These are phyloP conservation scores for Trichosurus vulpecula DNA, from an alignment of 2,797 vertebrate genomes.

Conservation along the genomic window DNA sequence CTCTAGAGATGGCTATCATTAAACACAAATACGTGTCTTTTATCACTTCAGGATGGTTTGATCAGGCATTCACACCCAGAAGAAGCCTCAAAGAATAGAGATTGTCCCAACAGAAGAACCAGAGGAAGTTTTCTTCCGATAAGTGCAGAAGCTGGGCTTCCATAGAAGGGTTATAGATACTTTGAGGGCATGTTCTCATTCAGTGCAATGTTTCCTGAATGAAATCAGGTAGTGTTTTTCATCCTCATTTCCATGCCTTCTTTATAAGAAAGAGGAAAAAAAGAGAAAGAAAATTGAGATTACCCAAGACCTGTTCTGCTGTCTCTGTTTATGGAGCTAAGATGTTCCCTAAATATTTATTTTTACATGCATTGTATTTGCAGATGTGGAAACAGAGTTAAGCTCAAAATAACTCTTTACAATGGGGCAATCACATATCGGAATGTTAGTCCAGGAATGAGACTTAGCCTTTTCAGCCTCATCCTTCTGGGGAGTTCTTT, in stretches of 20 bases:
- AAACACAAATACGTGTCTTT: not conserved
- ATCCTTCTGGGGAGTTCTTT: not conserved
- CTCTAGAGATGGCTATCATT: not conserved
- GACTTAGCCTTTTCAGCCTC: not conserved
- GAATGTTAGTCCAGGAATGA: conserved; percentile 11
- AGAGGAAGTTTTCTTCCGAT: not conserved
- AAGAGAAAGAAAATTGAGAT: conserved; percentile 40
- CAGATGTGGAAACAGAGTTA: conserved; percentile 38
- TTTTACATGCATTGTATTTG: conserved; percentile 19
- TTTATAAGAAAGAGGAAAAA: conserved; percentile 54
- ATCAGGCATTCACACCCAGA: conserved; percentile 4
- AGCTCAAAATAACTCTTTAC: conserved; percentile 49
- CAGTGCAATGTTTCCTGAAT: conserved; percentile 23
- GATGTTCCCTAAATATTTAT: conserved; percentile 56
- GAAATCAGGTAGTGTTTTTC: not conserved
- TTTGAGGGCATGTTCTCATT: conserved; percentile 48
- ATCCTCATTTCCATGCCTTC: conserved; percentile 20
- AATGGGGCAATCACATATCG: not conserved
- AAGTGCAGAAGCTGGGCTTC: conserved; percentile 33
- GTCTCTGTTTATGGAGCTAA: conserved; percentile 14
- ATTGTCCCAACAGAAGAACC: conserved; percentile 39
- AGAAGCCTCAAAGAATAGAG: conserved; percentile 46
- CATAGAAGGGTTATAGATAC: conserved; percentile 41
- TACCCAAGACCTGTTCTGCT: not conserved
- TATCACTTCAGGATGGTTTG: not conserved